These are phyloP conservation scores for Stenotaenia linearis DNA, from an alignment of 2,888 invertebrate genomes.

Conservation along the genomic window DNA sequence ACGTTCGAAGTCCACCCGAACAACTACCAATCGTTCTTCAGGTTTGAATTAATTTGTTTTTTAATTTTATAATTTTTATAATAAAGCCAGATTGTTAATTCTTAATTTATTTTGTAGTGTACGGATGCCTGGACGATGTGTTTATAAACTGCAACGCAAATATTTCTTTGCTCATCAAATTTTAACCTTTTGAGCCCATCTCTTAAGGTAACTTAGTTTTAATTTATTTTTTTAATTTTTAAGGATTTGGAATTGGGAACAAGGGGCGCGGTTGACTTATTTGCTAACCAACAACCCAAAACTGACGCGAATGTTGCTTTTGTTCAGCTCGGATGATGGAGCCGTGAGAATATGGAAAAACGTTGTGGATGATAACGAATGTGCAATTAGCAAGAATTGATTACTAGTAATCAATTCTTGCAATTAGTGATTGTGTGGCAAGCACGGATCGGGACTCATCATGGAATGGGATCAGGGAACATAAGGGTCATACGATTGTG, in stretches of 20 bases:
- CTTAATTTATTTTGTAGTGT: constrained; percentile 47
- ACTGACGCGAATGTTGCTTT: constrained; percentile 62
- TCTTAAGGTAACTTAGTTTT: constrained; percentile 38
- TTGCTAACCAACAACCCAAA: constrained; percentile 47
- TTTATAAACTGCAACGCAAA: constrained; percentile 74
- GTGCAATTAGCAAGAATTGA: too few relatives aligned
- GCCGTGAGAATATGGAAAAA: constrained; percentile 64
- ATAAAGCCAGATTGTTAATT: background rate
- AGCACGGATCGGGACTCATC: constrained; percentile 64
- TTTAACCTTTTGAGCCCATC: constrained; percentile 87
- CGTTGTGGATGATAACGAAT: constrained; percentile 44
- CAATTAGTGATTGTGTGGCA: constrained; percentile 77
- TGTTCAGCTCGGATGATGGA: constrained; percentile 73
- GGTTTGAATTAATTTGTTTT: too few relatives aligned
- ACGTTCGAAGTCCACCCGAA: too few relatives aligned
- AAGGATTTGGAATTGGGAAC: constrained; percentile 78
- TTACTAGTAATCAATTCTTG: too few relatives aligned
- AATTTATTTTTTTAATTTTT: constrained; percentile 37
- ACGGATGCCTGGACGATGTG: constrained; percentile 67
- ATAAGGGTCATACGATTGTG: constrained; percentile 71
- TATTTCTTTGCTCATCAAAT: constrained; percentile 69
- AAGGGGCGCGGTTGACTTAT: constrained; percentile 62
- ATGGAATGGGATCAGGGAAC: constrained; percentile 78
- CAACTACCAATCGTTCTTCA: too few relatives aligned
- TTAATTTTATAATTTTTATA: too few relatives aligned